Base-by-base conservation (phyloP, 2,888 invertebrate genomes). In the Graphium colonna region DNA sequence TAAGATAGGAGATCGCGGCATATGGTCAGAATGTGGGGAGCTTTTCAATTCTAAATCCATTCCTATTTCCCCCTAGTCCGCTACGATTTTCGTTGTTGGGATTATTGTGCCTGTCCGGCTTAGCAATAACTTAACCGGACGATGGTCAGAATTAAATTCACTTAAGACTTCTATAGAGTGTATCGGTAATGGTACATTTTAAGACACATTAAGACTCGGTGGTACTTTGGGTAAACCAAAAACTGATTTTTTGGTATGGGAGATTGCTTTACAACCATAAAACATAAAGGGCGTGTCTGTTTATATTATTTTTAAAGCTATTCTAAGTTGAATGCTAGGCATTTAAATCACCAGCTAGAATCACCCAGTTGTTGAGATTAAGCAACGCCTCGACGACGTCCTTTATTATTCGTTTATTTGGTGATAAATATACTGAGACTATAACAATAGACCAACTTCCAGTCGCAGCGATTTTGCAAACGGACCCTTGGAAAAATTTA, bases 281-380 rank as follows among this genome's bases (percentile, higher is more conserved):
- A 21, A 5, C 21, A 5, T 3, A 21, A 21, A 31, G 10, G 10
- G 1, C 10, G 10, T 9, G 31, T 31, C 31, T 2, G 9, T 31
- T 31, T 31, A 5, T 10, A 10, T 31, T 31, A 31, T 9, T 31
- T 9, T 10, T 31, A 31, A 9, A 31, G 8, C 31, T 31, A 31
- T 31, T 31, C 31, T 9, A 31, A 31, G 31, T 9, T 9, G 31
- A 9, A 13, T 49, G 53, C 13, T 48, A 44, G 39, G 39, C 9
- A 16, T 54, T 54, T 16, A 49, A 18, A 18, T 54, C 53, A 0
- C 53, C 49, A 5, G 33, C 41, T 7, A 50, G 3, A 12, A 53
- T 40, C 1, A 53, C 53, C 4, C 45, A 40, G 40, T 40, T 7
- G 9, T 48, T 38, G 3, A 38, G 1, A 9, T 38, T 18, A 7